These are phyloP conservation scores for Tinea trinotella DNA, from an alignment of 2,888 invertebrate genomes.

Conservation along the genomic window DNA sequence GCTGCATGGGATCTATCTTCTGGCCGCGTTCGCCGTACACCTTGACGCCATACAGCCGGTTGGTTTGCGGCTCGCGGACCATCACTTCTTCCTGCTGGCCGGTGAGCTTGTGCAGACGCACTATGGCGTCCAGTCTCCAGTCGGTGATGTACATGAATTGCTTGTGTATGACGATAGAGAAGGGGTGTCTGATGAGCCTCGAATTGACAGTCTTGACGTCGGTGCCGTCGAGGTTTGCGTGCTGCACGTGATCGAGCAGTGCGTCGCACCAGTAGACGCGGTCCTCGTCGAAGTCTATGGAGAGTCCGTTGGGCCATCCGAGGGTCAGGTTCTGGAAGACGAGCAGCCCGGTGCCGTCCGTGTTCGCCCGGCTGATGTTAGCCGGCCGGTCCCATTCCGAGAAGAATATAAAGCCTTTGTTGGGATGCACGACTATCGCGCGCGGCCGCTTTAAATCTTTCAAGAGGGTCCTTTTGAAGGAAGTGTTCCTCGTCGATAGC, in stretches of 20 bases:
- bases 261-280: slow-evolving; percentile 98
- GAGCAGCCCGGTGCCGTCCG: slow-evolving; percentile 89
- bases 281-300: slow-evolving; percentile 90
- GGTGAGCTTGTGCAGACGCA: slow-evolving; percentile 88
- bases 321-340: slow-evolving; percentile 93
- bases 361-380: slow-evolving; percentile 92
- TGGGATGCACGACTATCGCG: slow-evolving; percentile 97
- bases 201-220: slow-evolving; percentile 93
- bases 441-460: slow-evolving; percentile 93
- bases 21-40: slow-evolving; percentile 86
- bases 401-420: slow-evolving; percentile 94
- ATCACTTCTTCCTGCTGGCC: slow-evolving; percentile 91
- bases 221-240: slow-evolving; percentile 90
- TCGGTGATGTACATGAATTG: slow-evolving; percentile 98
- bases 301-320: slow-evolving; percentile 98
- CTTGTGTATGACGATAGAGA: slow-evolving; percentile 90
- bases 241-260: slow-evolving; percentile 94
- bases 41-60: slow-evolving; percentile 92
- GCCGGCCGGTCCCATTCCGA: slow-evolving; percentile 98
- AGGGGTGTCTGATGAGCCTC: slow-evolving; percentile 88
- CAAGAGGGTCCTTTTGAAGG: slow-evolving; percentile 85
- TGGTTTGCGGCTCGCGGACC: slow-evolving; percentile 90
- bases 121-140: slow-evolving; percentile 96
- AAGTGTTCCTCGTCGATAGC: slow-evolving; percentile 88
- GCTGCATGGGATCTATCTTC: slow-evolving; percentile 79